Conservation (phyloP, 2,113 vertebrate species). For the Heptranchias perlo region DNA sequence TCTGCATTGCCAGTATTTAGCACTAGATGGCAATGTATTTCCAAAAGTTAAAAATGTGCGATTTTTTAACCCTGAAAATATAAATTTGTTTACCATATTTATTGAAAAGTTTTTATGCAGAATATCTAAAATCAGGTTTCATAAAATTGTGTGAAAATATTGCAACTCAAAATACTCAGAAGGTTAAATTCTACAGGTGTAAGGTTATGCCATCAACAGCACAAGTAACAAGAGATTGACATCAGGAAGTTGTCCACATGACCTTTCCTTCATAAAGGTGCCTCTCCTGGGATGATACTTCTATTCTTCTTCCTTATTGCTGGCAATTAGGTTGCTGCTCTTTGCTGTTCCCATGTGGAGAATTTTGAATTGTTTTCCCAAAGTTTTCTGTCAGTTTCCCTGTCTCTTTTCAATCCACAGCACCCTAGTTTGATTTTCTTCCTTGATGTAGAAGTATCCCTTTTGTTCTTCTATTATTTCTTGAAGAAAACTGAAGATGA, state of each 20-base stretch:
- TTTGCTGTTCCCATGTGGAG: neutral
- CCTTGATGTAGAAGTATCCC: neutral
- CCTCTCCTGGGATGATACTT: neutral
- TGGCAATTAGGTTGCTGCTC: neutral
- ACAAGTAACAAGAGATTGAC: neutral
- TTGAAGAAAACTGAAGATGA: neutral
- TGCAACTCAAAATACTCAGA: neutral
- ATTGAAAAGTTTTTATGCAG: too few species aligned
- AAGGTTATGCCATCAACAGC: neutral
- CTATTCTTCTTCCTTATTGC: neutral
- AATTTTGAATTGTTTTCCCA: neutral
- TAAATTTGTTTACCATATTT: neutral
- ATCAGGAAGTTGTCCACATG: neutral
- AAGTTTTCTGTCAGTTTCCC: neutral
- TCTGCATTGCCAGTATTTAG: neutral
- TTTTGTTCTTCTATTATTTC: neutral
- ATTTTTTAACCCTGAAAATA: neutral
- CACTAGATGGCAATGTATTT: constrained; percentile 10
- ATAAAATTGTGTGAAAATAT: neutral
- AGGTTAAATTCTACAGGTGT: neutral
- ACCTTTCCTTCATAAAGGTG: neutral
- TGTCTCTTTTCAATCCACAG: neutral
- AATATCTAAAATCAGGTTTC: neutral
- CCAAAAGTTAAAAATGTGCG: neutral
- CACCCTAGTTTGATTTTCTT: neutral